phyloP scores from a whole-genome alignment of 1,140 invertebrate genomes.

The Drosophila subobscura region DNA sequence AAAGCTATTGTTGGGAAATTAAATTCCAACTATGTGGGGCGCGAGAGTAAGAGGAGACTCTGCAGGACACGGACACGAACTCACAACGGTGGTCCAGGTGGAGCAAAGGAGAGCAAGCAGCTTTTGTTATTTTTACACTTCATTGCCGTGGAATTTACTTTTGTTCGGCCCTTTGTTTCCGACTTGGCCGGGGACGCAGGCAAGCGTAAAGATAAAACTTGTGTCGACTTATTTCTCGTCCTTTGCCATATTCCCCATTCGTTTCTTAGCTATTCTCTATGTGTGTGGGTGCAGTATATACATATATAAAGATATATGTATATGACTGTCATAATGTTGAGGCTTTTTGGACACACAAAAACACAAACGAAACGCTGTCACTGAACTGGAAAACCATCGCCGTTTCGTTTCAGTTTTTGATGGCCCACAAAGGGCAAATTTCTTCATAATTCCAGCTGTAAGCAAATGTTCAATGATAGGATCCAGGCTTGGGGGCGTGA shows the following conservation, averaged over 20 bases:
- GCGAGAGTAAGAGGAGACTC: neutral
- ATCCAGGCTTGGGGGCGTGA: conserved; percentile 34
- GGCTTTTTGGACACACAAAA: conserved; percentile 12
- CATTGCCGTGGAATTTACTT: conserved; percentile 67
- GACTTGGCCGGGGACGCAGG: conserved; percentile 54
- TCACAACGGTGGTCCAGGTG: conserved; percentile 16
- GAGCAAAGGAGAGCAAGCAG: conserved; percentile 37
- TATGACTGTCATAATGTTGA: conserved; percentile 47
- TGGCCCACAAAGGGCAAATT: conserved; percentile 56
- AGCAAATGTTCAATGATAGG: conserved; percentile 35
- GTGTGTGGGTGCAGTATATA: neutral
- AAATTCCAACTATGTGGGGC: conserved; percentile 58
- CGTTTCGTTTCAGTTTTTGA: conserved; percentile 45
- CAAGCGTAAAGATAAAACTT: conserved; percentile 67
- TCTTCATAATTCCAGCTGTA: conserved; percentile 49
- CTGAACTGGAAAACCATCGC: conserved; percentile 62
- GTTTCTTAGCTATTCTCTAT: conserved; percentile 5
- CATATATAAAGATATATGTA: neutral
- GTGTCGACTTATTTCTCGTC: conserved; percentile 41
- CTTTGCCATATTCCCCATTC: conserved; percentile 25
- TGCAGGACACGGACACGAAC: conserved; percentile 20
- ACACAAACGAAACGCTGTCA: conserved; percentile 55
- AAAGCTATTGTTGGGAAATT: conserved; percentile 63
- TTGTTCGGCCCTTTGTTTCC: conserved; percentile 62
- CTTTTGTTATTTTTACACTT: conserved; percentile 69